Base-by-base conservation (phyloP, 2,113 vertebrate species). In the Spea bombifrons region DNA sequence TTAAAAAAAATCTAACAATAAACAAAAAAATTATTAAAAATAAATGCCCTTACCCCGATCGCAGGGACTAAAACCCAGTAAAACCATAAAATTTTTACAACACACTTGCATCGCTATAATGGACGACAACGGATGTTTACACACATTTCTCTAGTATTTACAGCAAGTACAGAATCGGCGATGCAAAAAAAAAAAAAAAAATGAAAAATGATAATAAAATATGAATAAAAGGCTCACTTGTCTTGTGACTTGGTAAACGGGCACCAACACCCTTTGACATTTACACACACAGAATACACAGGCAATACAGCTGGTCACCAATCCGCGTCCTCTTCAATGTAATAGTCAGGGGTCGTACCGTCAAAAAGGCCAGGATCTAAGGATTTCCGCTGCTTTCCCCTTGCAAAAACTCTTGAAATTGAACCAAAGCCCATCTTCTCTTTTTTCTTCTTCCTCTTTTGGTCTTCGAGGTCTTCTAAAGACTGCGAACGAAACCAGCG, bases 271-370 rank as follows among this genome's bases (percentile, higher is more conserved):
- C 57, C 84, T 70, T 75, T 81, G 83, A 61, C 83, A 81, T 83
- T 59, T 70, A 82, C 83, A 75, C 67, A 81, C 82, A 84, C 49
- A 80, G 7, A 66, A 76, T 63, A 69, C 5, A 67, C 74, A 55
- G 85, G 79, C 9, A 64, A 47, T 50, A 67, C 44, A 47, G 68
- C 15, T 52, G 79, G 92, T 97, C 95, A 98, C 97, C 97, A 99
- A 94, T 99, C 97, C 84, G 96, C 97, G 7, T 99, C 97, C 88
- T 99, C 97, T 91, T 99, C 97, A 89, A 99, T 98, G 92, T 99
- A 99, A 93, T 98, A 98, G 93, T 98, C 96, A 53, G 96, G 95
- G 87, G 95, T 92, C 83, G 95, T 98, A 93, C 96, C 97, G 84
- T 98, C 97, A 82, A 99, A 99, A 88, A 99, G 92, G 73, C 96